A percentile compares a stretch with the other conserved stretches of the same genome.
phyloP scores from a whole-genome alignment of 2,113 vertebrate species.

The Atractosteus spatula region DNA sequence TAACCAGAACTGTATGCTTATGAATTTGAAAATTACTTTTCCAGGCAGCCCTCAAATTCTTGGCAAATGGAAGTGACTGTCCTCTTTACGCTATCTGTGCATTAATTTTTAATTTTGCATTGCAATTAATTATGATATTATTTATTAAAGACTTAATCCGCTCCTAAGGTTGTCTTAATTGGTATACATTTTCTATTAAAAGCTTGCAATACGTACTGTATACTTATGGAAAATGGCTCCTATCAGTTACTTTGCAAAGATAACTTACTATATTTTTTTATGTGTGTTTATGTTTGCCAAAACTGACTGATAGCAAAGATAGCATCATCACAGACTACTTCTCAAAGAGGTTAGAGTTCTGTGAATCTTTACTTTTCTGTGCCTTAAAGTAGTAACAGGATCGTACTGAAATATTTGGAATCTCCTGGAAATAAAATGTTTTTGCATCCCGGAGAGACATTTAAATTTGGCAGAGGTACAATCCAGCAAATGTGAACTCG shows the following conservation, averaged over 20 bases:
- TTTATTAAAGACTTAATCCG: constrained; percentile 50
- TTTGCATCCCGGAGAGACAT: too few species aligned
- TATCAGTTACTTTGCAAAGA: too few species aligned
- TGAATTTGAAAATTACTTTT: too few species aligned
- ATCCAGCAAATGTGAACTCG: too few species aligned
- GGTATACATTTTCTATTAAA: neutral
- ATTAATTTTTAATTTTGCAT: constrained; percentile 50
- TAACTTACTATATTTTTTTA: neutral
- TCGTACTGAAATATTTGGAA: neutral
- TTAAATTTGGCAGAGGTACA: too few species aligned
- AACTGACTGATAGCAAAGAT: neutral
- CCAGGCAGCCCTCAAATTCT: too few species aligned
- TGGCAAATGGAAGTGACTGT: neutral
- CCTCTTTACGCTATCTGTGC: constrained; percentile 30
- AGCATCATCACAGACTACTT: neutral
- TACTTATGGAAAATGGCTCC: too few species aligned
- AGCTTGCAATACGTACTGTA: too few species aligned
- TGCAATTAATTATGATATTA: constrained; percentile 47
- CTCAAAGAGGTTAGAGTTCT: neutral
- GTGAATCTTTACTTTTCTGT: neutral
- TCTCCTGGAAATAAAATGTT: too few species aligned
- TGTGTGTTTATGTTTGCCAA: neutral
- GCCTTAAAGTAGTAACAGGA: neutral
- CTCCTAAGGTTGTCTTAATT: constrained; percentile 16
- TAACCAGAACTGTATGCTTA: too few species aligned